phyloP scores from a whole-genome alignment of 2,888 invertebrate genomes.

The Heliconius aoede region DNA sequence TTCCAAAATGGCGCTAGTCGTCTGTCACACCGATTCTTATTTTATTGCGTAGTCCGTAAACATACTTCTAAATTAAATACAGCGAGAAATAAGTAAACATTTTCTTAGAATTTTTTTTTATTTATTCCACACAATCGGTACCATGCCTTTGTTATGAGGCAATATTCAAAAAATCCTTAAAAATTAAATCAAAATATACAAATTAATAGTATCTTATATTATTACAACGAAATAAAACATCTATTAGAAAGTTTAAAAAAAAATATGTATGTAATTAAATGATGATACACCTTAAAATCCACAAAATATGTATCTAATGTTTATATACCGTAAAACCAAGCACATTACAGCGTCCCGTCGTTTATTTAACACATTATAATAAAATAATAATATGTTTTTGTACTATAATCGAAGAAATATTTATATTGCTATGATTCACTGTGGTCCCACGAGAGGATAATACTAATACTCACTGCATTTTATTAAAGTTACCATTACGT shows the following conservation, averaged over 20 bases:
- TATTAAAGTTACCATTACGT: background rate
- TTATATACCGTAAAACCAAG: no score
- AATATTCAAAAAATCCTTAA: background rate
- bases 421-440: conserved; percentile 26
- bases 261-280: background rate
- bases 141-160: background rate
- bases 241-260: background rate
- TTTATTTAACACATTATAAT: conserved; percentile 3
- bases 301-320: no score
- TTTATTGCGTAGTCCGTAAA: conserved; percentile 49
- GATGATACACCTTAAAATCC: background rate
- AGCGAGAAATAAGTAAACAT: conserved; percentile 48
- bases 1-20: conserved; percentile 71
- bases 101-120: conserved; percentile 45
- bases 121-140: conserved; percentile 41
- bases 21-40: conserved; percentile 53
- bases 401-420: conserved; percentile 15
- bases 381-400: conserved; percentile 9
- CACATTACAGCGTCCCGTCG: background rate
- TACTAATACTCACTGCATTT: conserved; percentile 22
- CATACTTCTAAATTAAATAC: conserved; percentile 42
- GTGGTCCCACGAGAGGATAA: conserved; percentile 26
- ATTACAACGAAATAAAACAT: background rate
- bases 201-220: background rate
- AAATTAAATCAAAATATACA: background rate